These are phyloP conservation scores for Philopotamus ludificatus DNA, from an alignment of 1,140 invertebrate genomes.

Conservation along the genomic window DNA sequence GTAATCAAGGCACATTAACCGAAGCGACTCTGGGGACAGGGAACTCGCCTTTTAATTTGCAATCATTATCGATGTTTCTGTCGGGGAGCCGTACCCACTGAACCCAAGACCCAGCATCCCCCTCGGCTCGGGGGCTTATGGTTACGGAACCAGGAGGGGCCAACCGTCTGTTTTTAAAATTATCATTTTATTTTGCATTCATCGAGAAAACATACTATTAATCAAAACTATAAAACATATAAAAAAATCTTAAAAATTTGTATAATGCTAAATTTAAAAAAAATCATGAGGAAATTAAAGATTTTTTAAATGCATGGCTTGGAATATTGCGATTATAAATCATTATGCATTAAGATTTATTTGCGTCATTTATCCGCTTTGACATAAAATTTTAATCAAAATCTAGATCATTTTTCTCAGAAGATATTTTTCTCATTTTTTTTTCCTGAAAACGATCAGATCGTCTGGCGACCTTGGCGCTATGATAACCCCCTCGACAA, in stretches of 20 bases:
- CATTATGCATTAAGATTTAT: background rate
- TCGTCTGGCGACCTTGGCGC: background rate
- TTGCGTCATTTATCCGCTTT: background rate
- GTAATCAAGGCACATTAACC: constrained; percentile 38
- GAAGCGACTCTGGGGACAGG: constrained; percentile 38
- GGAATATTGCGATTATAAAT: too few species aligned
- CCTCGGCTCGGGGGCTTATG: background rate
- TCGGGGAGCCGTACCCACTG: constrained; percentile 3
- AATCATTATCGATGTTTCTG: constrained; percentile 43
- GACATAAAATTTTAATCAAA: too few species aligned
- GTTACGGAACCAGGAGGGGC: background rate
- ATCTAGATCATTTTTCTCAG: too few species aligned
- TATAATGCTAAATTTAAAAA: too few species aligned
- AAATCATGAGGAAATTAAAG: too few species aligned
- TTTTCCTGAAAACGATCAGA: too few species aligned
- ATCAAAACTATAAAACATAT: background rate
- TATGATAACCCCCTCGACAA: constrained; percentile 13
- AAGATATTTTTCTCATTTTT: too few species aligned
- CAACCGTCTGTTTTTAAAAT: background rate
- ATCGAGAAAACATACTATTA: background rate
- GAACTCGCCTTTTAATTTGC: constrained; percentile 42
- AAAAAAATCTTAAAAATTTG: background rate
- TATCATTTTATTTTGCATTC: background rate
- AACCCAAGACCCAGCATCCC: background rate
- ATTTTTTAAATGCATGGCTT: too few species aligned